Conservation (phyloP, 1,140 invertebrate species). For the Drosophila malerkotliana region DNA sequence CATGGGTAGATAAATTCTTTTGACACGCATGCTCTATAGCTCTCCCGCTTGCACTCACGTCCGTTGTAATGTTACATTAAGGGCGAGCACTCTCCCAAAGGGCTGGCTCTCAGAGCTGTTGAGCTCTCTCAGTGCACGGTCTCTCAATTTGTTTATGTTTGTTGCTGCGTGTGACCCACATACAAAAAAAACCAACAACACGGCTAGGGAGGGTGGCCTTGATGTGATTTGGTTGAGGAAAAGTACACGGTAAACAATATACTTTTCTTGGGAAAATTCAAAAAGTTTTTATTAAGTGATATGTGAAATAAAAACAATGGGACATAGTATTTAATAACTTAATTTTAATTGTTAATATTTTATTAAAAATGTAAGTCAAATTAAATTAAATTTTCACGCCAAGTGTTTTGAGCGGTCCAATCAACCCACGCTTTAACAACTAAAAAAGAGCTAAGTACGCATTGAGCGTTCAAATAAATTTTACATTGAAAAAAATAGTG, state of each 20-base stretch:
- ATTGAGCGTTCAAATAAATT: background rate
- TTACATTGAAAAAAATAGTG: background rate
- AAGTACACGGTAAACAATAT: background rate
- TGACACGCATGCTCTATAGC: slow-evolving; percentile 64
- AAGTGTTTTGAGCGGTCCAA: slow-evolving; percentile 17
- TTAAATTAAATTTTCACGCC: background rate
- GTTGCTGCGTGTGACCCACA: slow-evolving; percentile 60
- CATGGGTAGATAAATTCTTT: slow-evolving; percentile 53
- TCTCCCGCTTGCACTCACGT: slow-evolving; percentile 11
- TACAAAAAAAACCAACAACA: slow-evolving; percentile 38
- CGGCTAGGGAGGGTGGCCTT: slow-evolving; percentile 34
- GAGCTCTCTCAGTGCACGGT: slow-evolving; percentile 8
- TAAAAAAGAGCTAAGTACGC: slow-evolving; percentile 10
- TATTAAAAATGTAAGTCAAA: background rate
- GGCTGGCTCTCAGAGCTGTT: slow-evolving; percentile 14
- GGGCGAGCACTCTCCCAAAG: slow-evolving; percentile 3
- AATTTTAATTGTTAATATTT: background rate
- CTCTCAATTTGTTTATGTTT: slow-evolving; percentile 67
- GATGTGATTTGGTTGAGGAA: slow-evolving; percentile 10
- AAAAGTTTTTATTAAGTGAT: background rate
- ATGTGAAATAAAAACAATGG: no score
- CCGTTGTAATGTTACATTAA: slow-evolving; percentile 3
- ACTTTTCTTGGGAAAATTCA: background rate
- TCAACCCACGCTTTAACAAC: background rate
- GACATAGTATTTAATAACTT: background rate